phyloP scores from a whole-genome alignment of 2,888 invertebrate species.

The Pseudolycoriella hygida region DNA sequence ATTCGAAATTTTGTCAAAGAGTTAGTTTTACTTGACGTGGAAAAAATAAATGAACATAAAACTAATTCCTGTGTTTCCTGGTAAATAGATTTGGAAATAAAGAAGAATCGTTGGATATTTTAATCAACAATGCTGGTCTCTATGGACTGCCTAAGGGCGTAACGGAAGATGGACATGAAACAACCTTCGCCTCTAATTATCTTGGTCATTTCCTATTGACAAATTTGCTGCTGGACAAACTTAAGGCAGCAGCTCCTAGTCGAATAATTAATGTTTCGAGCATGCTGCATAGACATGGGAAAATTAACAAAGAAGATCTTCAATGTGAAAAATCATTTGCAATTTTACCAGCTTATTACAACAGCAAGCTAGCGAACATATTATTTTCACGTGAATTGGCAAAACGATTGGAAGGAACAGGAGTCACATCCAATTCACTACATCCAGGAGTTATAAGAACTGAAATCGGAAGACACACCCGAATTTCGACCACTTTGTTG shows the following conservation, averaged over 20 bases:
- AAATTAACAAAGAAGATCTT: slow-evolving; percentile 49
- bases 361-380: slow-evolving; percentile 65
- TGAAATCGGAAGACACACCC: slow-evolving; percentile 52
- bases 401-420: slow-evolving; percentile 37
- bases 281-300: slow-evolving; percentile 45
- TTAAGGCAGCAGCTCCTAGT: slow-evolving; percentile 44
- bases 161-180: slow-evolving; percentile 36
- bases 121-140: slow-evolving; percentile 39
- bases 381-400: slow-evolving; percentile 54
- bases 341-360: slow-evolving; percentile 45
- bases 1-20: slow-evolving; percentile 39
- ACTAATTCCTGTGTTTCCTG: background rate
- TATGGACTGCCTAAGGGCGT: slow-evolving; percentile 28
- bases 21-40: slow-evolving; percentile 20
- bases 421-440: slow-evolving; percentile 47
- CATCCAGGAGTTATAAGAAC: slow-evolving; percentile 63
- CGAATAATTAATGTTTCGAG: slow-evolving; percentile 61
- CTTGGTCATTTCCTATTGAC: slow-evolving; percentile 44
- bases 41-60: slow-evolving; percentile 28
- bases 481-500: slow-evolving; percentile 30
- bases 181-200: slow-evolving; percentile 39
- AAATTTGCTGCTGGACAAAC: slow-evolving; percentile 33
- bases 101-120: slow-evolving; percentile 31
- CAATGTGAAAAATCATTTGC: slow-evolving; percentile 51
- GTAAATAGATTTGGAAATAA: slow-evolving; percentile 22